phyloP scores from a whole-genome alignment of 2,113 vertebrate genomes.

The Ceuthmochares aereus region DNA sequence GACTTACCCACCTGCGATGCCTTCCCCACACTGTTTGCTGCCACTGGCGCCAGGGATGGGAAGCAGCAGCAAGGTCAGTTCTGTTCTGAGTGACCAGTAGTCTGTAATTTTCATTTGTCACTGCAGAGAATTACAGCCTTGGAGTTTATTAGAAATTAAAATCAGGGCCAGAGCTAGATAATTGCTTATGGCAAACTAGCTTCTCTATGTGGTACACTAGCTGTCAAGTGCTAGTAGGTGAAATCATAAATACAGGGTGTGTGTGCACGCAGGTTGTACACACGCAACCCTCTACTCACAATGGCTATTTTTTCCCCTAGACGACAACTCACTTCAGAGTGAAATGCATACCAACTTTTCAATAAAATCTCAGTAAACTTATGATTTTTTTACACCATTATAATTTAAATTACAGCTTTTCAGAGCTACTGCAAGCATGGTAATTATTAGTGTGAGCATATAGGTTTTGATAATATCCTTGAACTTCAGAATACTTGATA shows the following conservation, averaged over 20 bases:
- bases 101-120: slow-evolving; percentile 26
- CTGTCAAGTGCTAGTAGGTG: not conserved
- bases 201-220: not conserved
- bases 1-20: fast-evolving
- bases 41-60: not conserved
- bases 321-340: not conserved
- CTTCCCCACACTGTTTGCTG: fast-evolving
- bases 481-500: not conserved
- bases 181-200: not conserved
- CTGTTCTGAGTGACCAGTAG: not conserved
- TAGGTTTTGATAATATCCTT: not conserved
- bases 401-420: not conserved
- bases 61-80: not conserved
- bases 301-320: not conserved
- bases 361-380: not conserved
- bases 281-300: not conserved
- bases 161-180: not conserved
- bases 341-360: not conserved
- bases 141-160: slow-evolving; percentile 2
- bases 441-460: not conserved
- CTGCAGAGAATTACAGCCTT: slow-evolving; percentile 15
- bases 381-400: not conserved
- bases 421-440: not conserved
- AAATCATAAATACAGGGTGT: not conserved
- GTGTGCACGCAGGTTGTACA: not conserved